Evolutionary conservation across 2,113 vertebrate species (phyloP).

Genomic region (Coptodon bakossiorum): DNA sequence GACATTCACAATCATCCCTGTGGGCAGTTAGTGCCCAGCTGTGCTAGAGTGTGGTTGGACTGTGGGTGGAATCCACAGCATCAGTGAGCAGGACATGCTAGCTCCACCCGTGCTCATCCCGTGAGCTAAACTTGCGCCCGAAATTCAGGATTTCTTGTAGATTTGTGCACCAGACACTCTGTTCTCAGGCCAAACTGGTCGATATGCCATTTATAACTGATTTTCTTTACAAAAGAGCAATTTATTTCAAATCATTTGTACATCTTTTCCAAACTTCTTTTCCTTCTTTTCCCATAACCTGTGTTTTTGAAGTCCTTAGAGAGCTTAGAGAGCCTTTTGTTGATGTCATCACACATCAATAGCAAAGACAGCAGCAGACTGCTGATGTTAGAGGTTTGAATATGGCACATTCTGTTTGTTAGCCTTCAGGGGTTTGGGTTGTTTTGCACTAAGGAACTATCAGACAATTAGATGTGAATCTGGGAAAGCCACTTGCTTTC

Average conservation of each 20-base stretch:
- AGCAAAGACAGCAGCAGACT: not conserved
- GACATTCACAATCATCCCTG: not conserved
- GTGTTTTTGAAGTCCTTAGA: not conserved
- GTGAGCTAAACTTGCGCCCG: accelerated
- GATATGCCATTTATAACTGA: not conserved
- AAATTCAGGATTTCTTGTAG: not conserved
- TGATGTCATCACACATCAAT: not conserved
- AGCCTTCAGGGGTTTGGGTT: not conserved
- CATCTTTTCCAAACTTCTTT: not conserved
- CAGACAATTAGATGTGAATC: not conserved
- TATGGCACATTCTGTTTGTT: not conserved
- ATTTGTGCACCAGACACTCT: not conserved
- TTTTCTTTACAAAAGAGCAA: not conserved
- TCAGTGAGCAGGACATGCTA: not conserved
- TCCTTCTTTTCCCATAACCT: not conserved
- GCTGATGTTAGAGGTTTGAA: not conserved
- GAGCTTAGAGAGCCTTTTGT: not conserved
- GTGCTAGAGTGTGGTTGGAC: not conserved
- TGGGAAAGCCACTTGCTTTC: not conserved
- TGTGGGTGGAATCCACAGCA: not conserved
- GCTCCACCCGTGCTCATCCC: not conserved
- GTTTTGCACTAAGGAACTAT: not conserved
- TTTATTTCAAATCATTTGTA: not conserved
- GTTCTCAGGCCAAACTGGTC: not conserved
- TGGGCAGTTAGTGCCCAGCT: not conserved